Conservation (phyloP, 1,140 invertebrate genomes). For the Hormaphis cornu region DNA sequence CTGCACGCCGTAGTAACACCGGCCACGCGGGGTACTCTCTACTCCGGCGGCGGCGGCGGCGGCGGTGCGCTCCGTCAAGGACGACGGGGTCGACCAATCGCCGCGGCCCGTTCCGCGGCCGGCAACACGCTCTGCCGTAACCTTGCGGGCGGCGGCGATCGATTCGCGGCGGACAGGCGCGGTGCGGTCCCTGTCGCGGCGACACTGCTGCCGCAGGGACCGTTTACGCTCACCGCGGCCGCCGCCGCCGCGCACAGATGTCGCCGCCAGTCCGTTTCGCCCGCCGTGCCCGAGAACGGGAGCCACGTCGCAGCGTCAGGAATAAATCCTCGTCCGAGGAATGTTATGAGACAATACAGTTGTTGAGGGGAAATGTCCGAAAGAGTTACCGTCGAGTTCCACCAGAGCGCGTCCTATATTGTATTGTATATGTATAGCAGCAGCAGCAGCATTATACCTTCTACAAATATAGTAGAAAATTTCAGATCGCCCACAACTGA, state of each 20-base stretch:
- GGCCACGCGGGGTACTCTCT: background rate
- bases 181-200: background rate
- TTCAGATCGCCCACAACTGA: too few species aligned
- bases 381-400: too few species aligned
- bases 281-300: too few species aligned
- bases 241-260: background rate
- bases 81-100: constrained; percentile 2
- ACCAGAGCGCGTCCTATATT: too few species aligned
- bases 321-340: too few species aligned
- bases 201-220: background rate
- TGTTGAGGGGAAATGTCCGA: too few species aligned
- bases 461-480: too few species aligned
- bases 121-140: background rate
- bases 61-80: constrained; percentile 12
- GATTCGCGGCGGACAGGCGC: constrained; percentile 1
- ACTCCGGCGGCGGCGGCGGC: background rate
- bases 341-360: too few species aligned
- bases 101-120: background rate
- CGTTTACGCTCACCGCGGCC: background rate
- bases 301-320: too few species aligned
- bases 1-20: background rate
- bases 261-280: background rate
- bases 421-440: too few species aligned
- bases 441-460: too few species aligned
- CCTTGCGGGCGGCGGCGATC: constrained; percentile 17